Percentiles rank a stretch among this genome's conserved stretches.
Conservation (phyloP, 2,888 invertebrate species). For the Pammene fasciana region DNA sequence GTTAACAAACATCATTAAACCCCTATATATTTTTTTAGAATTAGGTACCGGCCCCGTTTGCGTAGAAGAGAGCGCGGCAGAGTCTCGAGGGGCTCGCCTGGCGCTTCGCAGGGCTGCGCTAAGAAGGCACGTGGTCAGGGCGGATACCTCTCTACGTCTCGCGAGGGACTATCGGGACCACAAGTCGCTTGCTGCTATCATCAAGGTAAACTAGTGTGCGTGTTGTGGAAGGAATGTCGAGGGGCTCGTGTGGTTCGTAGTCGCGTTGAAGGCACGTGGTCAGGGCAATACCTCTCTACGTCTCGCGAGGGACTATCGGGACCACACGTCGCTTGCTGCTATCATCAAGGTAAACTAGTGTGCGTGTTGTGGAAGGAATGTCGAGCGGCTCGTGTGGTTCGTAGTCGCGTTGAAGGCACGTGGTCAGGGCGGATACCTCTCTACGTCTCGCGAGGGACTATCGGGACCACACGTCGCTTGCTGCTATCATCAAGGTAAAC, state of each 20-base stretch:
- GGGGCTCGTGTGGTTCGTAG: conserved; percentile 71
- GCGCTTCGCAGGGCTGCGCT: conserved; percentile 72
- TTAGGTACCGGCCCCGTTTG: conserved; percentile 66
- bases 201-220: conserved; percentile 59
- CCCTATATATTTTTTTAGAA: conserved; percentile 51
- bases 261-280: conserved; percentile 72
- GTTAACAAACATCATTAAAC: background rate
- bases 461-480: conserved; percentile 58
- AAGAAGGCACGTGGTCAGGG: conserved; percentile 69
- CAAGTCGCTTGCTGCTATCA: conserved; percentile 59
- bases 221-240: conserved; percentile 64
- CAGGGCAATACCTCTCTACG: conserved; percentile 61
- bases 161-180: conserved; percentile 56
- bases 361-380: conserved; percentile 60
- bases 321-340: conserved; percentile 59
- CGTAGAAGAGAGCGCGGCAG: conserved; percentile 72
- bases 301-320: conserved; percentile 54
- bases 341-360: conserved; percentile 61
- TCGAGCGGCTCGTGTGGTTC: conserved; percentile 69
- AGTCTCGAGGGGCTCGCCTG: conserved; percentile 69
- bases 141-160: conserved; percentile 59
- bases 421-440: conserved; percentile 63
- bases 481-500: conserved; percentile 63
- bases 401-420: conserved; percentile 73
- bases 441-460: conserved; percentile 57